Percentiles rank a stretch among this genome's conserved stretches.
These are phyloP conservation scores for Atethmia centrago DNA, from an alignment of 2,888 invertebrate species.

Conservation along the genomic window DNA sequence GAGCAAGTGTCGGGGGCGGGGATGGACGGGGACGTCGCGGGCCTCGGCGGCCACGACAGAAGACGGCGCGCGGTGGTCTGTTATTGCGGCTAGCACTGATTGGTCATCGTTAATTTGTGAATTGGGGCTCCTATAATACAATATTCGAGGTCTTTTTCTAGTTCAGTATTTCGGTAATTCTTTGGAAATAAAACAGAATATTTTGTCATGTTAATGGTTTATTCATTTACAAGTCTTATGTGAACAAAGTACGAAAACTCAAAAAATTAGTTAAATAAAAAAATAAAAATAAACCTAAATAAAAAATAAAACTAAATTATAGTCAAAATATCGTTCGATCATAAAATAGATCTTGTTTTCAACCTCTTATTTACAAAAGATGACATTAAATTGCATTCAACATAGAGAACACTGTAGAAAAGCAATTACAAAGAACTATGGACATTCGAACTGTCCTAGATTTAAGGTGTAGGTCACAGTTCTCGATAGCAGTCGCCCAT, in stretches of 20 bases:
- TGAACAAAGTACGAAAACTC: neutral
- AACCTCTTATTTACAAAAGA: neutral
- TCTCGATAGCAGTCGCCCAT: constrained; percentile 55
- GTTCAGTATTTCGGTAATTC: neutral
- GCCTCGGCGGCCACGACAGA: too few relatives aligned
- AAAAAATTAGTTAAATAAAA: too few relatives aligned
- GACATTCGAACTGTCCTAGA: constrained; percentile 48
- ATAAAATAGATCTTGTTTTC: neutral
- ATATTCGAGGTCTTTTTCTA: neutral
- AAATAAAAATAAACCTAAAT: neutral
- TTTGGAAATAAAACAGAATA: neutral
- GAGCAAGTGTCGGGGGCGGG: too few relatives aligned
- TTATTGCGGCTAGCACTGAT: neutral
- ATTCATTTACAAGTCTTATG: too few relatives aligned
- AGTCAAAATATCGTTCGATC: neutral
- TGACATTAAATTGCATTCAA: neutral
- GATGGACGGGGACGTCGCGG: too few relatives aligned
- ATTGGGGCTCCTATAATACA: neutral
- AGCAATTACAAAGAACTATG: constrained; percentile 30
- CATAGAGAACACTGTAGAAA: neutral
- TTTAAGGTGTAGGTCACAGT: constrained; percentile 63
- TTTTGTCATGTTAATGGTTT: too few relatives aligned
- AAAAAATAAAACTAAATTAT: neutral
- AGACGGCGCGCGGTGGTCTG: too few relatives aligned
- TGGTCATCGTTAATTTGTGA: neutral